These are phyloP conservation scores for Anoplolepis gracilipes DNA, from an alignment of 1,140 invertebrate genomes.

Conservation along the genomic window DNA sequence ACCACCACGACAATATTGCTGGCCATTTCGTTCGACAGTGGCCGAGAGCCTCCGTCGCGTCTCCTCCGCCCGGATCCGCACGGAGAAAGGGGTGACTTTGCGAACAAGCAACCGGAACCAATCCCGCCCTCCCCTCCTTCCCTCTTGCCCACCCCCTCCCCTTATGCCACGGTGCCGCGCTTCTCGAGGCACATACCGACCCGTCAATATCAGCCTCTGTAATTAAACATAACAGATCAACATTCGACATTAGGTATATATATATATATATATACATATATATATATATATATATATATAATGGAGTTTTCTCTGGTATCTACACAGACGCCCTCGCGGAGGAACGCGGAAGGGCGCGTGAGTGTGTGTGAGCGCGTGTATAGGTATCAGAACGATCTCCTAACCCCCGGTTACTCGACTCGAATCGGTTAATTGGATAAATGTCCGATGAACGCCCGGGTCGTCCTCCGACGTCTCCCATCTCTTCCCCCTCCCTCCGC, in stretches of 20 bases:
- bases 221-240: slow-evolving; percentile 86
- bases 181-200: slow-evolving; percentile 78
- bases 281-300: slow-evolving; percentile 71
- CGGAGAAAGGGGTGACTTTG: slow-evolving; percentile 84
- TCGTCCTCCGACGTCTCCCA: slow-evolving; percentile 59
- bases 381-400: slow-evolving; percentile 78
- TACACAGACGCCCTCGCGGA: slow-evolving; percentile 41
- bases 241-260: slow-evolving; percentile 80
- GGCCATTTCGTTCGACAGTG: slow-evolving; percentile 85
- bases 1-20: slow-evolving; percentile 84
- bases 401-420: slow-evolving; percentile 79
- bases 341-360: slow-evolving; percentile 50
- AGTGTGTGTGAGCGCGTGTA: slow-evolving; percentile 58
- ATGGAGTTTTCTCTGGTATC: slow-evolving; percentile 56
- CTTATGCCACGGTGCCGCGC: background rate
- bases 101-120: slow-evolving; percentile 80
- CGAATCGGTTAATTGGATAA: slow-evolving; percentile 86
- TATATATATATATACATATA: slow-evolving; percentile 73
- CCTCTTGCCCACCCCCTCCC: background rate
- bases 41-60: slow-evolving; percentile 79
- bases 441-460: slow-evolving; percentile 84
- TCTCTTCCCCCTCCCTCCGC: slow-evolving; percentile 46
- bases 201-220: slow-evolving; percentile 83
- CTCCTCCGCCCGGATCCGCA: slow-evolving; percentile 72
- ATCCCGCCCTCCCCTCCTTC: slow-evolving; percentile 65